Conservation (phyloP, 2,888 invertebrate genomes). For the Steinernema hermaphroditum region DNA sequence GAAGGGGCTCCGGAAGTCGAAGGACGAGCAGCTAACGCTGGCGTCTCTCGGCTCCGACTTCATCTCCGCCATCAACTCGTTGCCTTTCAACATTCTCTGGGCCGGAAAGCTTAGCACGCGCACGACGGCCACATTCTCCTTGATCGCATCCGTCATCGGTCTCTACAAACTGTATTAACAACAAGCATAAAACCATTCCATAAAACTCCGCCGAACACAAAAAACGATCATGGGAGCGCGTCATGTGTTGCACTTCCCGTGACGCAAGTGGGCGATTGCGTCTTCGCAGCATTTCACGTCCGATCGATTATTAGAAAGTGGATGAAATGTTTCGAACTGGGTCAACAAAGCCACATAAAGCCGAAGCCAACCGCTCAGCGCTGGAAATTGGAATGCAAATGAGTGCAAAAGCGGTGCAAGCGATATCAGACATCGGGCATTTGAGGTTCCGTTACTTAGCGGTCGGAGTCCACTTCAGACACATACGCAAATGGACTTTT, state of each 20-base stretch:
- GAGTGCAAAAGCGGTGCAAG: no score
- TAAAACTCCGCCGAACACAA: neutral
- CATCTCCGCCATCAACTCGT: constrained; percentile 51
- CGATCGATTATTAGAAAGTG: no score
- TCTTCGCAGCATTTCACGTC: no score
- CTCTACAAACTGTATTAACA: constrained; percentile 47
- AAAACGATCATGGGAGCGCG: neutral
- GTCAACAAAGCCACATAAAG: no score
- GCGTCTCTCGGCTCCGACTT: constrained; percentile 53
- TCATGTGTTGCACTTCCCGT: neutral
- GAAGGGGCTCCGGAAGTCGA: constrained; percentile 40
- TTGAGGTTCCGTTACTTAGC: no score
- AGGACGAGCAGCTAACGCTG: constrained; percentile 49
- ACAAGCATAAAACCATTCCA: neutral
- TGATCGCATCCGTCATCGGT: constrained; percentile 59
- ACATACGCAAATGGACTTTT: no score
- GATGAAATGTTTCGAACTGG: no score
- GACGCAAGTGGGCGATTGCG: no score
- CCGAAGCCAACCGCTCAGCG: no score
- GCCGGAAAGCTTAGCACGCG: constrained; percentile 52
- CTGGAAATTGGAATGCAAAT: no score
- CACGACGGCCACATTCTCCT: constrained; percentile 52
- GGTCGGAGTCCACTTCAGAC: no score
- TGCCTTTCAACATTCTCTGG: constrained; percentile 57
- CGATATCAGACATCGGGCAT: no score